Conservation (phyloP, 2,113 vertebrate genomes). For the Apus apus region DNA sequence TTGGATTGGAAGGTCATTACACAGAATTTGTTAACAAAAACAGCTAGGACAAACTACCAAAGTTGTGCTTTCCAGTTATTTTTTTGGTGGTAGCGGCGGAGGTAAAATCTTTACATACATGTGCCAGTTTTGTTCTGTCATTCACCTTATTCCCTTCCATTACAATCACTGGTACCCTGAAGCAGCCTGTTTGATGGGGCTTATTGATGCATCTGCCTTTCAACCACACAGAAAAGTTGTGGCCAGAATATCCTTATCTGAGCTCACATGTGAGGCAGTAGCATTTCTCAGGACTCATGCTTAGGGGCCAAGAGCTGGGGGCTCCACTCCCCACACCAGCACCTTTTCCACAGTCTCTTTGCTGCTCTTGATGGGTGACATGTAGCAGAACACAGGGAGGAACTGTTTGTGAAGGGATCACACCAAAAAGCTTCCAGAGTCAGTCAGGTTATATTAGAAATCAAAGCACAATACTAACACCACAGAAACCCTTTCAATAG, state of each 20-base stretch:
- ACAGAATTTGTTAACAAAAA: background rate
- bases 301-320: background rate
- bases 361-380: background rate
- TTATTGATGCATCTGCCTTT: background rate
- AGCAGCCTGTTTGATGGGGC: background rate
- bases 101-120: background rate
- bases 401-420: background rate
- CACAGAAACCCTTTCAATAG: background rate
- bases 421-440: background rate
- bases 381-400: rapidly evolving
- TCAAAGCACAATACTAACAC: background rate
- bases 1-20: background rate
- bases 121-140: background rate
- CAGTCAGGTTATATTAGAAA: background rate
- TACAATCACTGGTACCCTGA: background rate
- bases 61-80: background rate
- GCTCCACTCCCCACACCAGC: background rate
- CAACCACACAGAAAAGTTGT: background rate
- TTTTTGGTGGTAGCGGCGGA: background rate
- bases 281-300: background rate
- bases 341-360: background rate
- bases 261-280: background rate
- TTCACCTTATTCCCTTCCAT: background rate
- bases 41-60: background rate
- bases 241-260: background rate